A percentile compares a stretch with the other conserved stretches of the same genome.
Conservation (phyloP, 2,888 invertebrate genomes). For the Altica lythri region DNA sequence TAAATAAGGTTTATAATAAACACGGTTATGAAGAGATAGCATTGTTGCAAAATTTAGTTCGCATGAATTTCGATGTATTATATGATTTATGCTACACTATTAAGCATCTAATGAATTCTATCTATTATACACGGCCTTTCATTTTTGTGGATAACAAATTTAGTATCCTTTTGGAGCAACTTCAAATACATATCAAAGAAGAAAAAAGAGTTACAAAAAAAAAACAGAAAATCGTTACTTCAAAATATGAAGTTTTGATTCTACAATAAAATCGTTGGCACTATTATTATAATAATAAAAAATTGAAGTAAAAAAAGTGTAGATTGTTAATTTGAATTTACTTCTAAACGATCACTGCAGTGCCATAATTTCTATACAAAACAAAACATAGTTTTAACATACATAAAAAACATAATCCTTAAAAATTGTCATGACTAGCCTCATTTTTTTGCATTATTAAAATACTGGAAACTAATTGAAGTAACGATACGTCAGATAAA, state of each 20-base stretch:
- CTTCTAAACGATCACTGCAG: background rate
- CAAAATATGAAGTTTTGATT: background rate
- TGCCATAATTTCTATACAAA: no score
- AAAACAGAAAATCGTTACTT: conserved; percentile 12
- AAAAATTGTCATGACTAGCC: no score
- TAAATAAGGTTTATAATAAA: no score
- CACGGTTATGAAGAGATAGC: no score
- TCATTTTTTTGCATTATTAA: no score
- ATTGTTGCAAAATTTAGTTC: conserved; percentile 34
- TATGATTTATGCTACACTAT: conserved; percentile 53
- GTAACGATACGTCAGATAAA: conserved; percentile 24
- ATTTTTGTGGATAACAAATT: conserved; percentile 27
- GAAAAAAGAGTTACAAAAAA: no score
- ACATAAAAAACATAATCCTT: no score
- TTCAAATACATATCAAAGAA: conserved; percentile 13
- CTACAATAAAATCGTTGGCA: conserved; percentile 26
- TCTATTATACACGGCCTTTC: conserved; percentile 39
- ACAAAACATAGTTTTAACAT: no score
- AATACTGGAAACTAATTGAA: no score
- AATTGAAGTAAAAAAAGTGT: no score
- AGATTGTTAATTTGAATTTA: background rate
- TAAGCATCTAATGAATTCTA: conserved; percentile 42
- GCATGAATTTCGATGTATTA: conserved; percentile 53
- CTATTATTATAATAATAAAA: no score
- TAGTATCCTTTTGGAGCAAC: conserved; percentile 23